A percentile compares a stretch with the other conserved stretches of the same genome.
phyloP scores from a whole-genome alignment of 92 coral and sea anemone species.

The Hydrozoanthus gracilis region DNA sequence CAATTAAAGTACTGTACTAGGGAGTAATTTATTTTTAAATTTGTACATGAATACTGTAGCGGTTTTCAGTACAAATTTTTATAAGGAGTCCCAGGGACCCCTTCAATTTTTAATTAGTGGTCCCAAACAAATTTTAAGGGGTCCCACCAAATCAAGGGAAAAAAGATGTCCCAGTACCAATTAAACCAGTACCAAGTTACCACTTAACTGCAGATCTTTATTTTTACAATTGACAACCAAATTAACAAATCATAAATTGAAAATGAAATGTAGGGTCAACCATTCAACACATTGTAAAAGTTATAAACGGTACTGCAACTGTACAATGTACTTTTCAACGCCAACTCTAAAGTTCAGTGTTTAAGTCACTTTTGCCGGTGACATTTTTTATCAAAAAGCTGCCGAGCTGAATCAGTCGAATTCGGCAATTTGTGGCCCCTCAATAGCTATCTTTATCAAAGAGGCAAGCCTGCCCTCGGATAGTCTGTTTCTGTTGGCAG shows the following conservation, averaged over 20 bases:
- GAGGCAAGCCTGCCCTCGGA: slow-evolving; percentile 42
- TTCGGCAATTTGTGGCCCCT: slow-evolving; percentile 43
- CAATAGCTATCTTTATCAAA: slow-evolving; percentile 25
- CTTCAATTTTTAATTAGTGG: background rate
- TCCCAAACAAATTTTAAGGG: slow-evolving; percentile 26
- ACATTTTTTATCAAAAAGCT: slow-evolving; percentile 31
- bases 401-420: slow-evolving; percentile 26
- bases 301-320: background rate
- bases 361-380: slow-evolving; percentile 33
- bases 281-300: slow-evolving; percentile 5
- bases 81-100: slow-evolving; percentile 6
- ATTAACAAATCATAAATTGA: background rate
- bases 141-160: slow-evolving; percentile 25
- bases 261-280: slow-evolving; percentile 22
- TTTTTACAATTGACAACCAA: slow-evolving; percentile 18
- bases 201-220: slow-evolving; percentile 16
- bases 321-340: slow-evolving; percentile 11
- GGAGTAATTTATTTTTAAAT: slow-evolving; percentile 26
- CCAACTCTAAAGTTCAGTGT: slow-evolving; percentile 18
- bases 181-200: slow-evolving; percentile 16
- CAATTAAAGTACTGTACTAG: slow-evolving; percentile 26
- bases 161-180: background rate
- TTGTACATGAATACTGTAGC: slow-evolving; percentile 29
- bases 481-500: slow-evolving; percentile 37
- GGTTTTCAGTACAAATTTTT: slow-evolving; percentile 27